phyloP scores from a whole-genome alignment of 2,888 invertebrate genomes.

The Yponomeuta cagnagella region DNA sequence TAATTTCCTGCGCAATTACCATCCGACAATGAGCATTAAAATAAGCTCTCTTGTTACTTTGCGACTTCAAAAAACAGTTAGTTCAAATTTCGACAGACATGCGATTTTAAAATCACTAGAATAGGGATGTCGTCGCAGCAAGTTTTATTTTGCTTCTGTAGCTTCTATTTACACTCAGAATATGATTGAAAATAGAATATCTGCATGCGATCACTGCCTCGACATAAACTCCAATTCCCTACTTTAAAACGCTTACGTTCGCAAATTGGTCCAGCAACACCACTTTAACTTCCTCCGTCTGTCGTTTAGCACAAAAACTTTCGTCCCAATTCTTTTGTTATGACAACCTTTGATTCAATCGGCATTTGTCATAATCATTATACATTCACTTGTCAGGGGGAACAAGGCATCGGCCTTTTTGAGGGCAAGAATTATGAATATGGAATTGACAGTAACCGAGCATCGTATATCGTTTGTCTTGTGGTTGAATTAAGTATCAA shows the following conservation, averaged over 20 bases:
- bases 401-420: not conserved
- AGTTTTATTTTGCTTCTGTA: not conserved
- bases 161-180: too few relatives aligned
- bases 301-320: constrained; percentile 1
- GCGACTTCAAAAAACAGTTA: constrained; percentile 9
- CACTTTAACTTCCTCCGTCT: not conserved
- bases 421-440: constrained; percentile 6
- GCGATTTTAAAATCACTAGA: constrained; percentile 2
- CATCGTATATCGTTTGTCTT: constrained; percentile 13
- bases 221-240: not conserved
- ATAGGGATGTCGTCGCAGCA: not conserved
- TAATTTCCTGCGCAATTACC: constrained; percentile 54
- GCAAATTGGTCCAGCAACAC: not conserved
- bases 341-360: not conserved
- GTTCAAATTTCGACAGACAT: constrained; percentile 16
- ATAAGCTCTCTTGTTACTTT: constrained; percentile 17
- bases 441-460: constrained; percentile 10
- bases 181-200: not conserved
- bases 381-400: not conserved
- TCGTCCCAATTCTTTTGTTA: not conserved
- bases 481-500: constrained; percentile 46
- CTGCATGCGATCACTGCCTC: not conserved
- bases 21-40: constrained; percentile 14
- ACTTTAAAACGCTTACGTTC: not conserved
- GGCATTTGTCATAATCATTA: constrained; percentile 1